phyloP scores from a whole-genome alignment of 2,888 invertebrate genomes.

The Microctonus hyperodae region DNA sequence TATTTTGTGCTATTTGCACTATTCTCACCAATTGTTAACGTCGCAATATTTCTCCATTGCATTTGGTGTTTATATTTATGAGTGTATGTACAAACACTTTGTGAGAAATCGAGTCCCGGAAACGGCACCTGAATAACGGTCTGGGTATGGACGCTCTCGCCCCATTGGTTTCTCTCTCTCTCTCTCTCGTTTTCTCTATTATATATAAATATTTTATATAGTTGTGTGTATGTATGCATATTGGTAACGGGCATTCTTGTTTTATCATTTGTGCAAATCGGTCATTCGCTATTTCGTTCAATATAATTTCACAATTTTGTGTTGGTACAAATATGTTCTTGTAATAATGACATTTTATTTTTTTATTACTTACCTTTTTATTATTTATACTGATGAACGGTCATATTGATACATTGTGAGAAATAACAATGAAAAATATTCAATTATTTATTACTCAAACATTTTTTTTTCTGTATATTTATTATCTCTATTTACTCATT shows the following conservation, averaged over 20 bases:
- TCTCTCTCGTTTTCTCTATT: conserved; percentile 26
- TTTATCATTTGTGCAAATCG: conserved; percentile 34
- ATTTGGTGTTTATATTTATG: background rate
- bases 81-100: conserved; percentile 21
- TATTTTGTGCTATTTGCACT: conserved; percentile 2
- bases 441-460: too few relatives aligned
- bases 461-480: too few relatives aligned
- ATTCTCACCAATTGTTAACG: conserved; percentile 14
- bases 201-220: too few relatives aligned
- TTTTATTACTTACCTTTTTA: too few relatives aligned
- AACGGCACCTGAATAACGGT: conserved; percentile 43
- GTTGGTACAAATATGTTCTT: too few relatives aligned
- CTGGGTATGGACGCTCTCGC: background rate
- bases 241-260: conserved; percentile 42
- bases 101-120: conserved; percentile 42
- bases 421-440: too few relatives aligned
- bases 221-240: conserved; percentile 30
- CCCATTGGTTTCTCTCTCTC: too few relatives aligned
- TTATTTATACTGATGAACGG: background rate
- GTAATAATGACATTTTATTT: too few relatives aligned
- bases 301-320: too few relatives aligned
- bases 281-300: conserved; percentile 18
- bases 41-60: conserved; percentile 15
- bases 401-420: background rate
- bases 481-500: too few relatives aligned